Base-by-base conservation (phyloP, 2,113 vertebrate genomes). In the Halcyon senegalensis region DNA sequence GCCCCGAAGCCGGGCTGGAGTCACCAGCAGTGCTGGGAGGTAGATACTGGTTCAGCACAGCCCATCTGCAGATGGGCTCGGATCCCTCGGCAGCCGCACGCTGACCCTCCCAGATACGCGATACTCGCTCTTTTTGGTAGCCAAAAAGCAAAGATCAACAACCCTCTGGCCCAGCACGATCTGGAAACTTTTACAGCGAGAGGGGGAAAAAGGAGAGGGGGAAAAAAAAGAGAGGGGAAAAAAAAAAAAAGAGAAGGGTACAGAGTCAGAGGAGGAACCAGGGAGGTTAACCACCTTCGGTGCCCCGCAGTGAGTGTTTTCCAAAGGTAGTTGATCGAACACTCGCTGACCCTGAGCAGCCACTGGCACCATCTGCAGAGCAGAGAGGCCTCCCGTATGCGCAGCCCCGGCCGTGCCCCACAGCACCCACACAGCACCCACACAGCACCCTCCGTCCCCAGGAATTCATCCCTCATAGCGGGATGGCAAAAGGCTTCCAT, bases 301-400 rank as follows among this genome's bases (percentile, higher is more conserved):
- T 9, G 25, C 43, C 17, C 25, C 19, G 6, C 39, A 3, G 37
- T 2, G 60, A 28, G 3, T 27, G 13, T 30, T 50, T 43, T 18
- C 84, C 19, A 46, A 15, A 58, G 21, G 72, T 2, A 18, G 44
- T 1, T 13, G 50, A 48, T 67, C 31, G 30, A 33, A 63, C 23
- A 10, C 21, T 25, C 3, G 4, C 23, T 21, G 67, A 14, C 62
- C 37, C 41, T 1, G 37, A 6, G 4, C 14, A 41, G 56, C 6
- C 20, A 0, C 16, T 4, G 3, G 18, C 16, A 20, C 25, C 10
- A 2, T 13, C 0, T 1, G 21, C 20, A 2, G 31, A 13, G 3
- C 10, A 12, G 30, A 16, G 18, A 10, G 43, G 56, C 23, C 28
- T 48, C 67, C 39, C 6, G 44, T 4, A 6, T 18, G 66, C 0